A percentile compares a stretch with the other conserved stretches of the same genome.
phyloP scores from a whole-genome alignment of 2,888 invertebrate species.

The Mythimna vitellina region DNA sequence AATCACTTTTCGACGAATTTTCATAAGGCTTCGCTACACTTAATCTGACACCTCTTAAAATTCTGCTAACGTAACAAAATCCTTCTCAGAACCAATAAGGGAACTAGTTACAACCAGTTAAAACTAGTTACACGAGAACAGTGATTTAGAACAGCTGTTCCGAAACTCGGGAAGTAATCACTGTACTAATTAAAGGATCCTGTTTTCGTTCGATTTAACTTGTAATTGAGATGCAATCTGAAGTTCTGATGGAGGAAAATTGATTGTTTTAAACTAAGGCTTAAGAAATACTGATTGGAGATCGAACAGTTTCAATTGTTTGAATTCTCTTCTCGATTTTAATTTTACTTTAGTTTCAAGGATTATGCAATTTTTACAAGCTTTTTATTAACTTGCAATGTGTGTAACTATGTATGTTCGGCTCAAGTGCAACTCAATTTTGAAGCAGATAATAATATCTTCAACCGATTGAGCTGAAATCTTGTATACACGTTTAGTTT shows the following conservation, averaged over 20 bases:
- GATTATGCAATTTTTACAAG: too few relatives aligned
- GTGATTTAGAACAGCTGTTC: slow-evolving; percentile 52
- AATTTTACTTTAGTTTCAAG: not conserved
- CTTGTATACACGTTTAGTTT: too few relatives aligned
- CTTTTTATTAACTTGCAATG: too few relatives aligned
- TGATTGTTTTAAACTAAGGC: slow-evolving; percentile 13
- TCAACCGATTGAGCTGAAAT: too few relatives aligned
- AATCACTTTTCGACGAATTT: not conserved
- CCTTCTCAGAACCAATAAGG: slow-evolving; percentile 48
- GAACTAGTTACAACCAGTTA: slow-evolving; percentile 23
- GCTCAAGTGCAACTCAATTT: too few relatives aligned
- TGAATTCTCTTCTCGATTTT: not conserved
- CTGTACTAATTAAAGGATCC: slow-evolving; percentile 31
- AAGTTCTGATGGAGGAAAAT: slow-evolving; percentile 22
- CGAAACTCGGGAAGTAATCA: slow-evolving; percentile 26
- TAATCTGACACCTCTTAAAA: slow-evolving; percentile 21
- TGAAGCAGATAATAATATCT: too few relatives aligned
- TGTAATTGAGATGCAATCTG: slow-evolving; percentile 47
- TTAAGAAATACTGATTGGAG: slow-evolving; percentile 1
- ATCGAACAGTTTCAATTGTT: slow-evolving; percentile 4
- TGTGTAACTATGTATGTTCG: too few relatives aligned
- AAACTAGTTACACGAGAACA: slow-evolving; percentile 6
- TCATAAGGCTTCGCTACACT: slow-evolving; percentile 26
- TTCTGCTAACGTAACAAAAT: slow-evolving; percentile 5
- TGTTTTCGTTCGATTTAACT: slow-evolving; percentile 52